Evolutionary conservation across 2,797 vertebrate genomes (phyloP), one percentile per base, ranked within the genome.

Genomic region (Onychomys arenicola): DNA sequence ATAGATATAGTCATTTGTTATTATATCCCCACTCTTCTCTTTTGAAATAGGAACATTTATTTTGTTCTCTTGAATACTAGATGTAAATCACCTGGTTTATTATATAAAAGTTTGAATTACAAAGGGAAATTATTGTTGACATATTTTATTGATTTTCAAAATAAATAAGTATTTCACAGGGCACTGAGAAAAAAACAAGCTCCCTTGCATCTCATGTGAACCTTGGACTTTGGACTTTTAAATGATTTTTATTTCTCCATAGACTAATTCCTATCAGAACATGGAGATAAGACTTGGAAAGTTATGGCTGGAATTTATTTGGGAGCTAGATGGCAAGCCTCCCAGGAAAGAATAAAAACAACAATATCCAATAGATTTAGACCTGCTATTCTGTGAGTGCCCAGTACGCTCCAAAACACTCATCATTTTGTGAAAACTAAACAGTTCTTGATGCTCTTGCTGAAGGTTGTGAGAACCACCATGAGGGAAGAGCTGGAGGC

Each of bases 381-480:
- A 9, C 3, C 32, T 49, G 17, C 27, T 19, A 67, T 14, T 78
- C n/a, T 40, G 6, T 32, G 17, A 29, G 16, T n/a, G 10, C 14
- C 10, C 14, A 7, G 7, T 34, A 49, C 37, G 19, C 9, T 9
- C 19, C 49, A 34, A 12, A 16, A 13, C 2, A 4, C 2, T 19
- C 37, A 23, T 9, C 1, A 3, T 21, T 61, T 43, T 71, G 13
- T 49, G 55, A 78, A 4, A 37, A 14, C 52, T 84, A 55, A 92
- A 52, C 9, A 12, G 6, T n/a, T 90, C 17, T n/a, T n/a, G 2
- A 59, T 52, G 16, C 0, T 73, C 2, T 87, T 61, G 3, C 89
- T 96, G 55, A 88, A 97, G 97, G 93, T 80, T 37, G 23, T 97
- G 81, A 93, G 29, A 46, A 55, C 93, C 3, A 21, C 59, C 63